Evolutionary conservation across 2,888 invertebrate species (phyloP).

Genomic region (Drosophila kanekoi): DNA sequence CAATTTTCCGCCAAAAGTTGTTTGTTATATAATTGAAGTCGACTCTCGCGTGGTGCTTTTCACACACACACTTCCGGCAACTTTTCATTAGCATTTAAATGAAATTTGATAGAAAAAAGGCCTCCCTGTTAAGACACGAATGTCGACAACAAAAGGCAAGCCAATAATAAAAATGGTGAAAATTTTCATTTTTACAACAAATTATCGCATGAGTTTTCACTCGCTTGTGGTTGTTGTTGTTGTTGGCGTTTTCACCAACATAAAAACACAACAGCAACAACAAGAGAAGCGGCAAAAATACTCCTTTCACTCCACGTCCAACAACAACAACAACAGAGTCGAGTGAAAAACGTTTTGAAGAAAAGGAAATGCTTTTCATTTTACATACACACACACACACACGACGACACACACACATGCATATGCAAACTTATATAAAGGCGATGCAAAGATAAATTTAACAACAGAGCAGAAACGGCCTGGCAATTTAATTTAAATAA

Average conservation of each 20-base stretch:
- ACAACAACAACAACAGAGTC: slow-evolving; percentile 52
- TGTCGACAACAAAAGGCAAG: slow-evolving; percentile 58
- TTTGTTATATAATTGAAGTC: slow-evolving; percentile 67
- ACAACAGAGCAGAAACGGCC: slow-evolving; percentile 43
- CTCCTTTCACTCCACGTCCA: slow-evolving; percentile 70
- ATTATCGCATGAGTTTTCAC: slow-evolving; percentile 82
- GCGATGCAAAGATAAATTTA: slow-evolving; percentile 66
- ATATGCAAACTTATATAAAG: slow-evolving; percentile 11
- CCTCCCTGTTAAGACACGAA: slow-evolving; percentile 31
- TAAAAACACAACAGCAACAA: slow-evolving; percentile 34
- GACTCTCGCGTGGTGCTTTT: slow-evolving; percentile 56
- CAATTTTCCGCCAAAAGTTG: slow-evolving; percentile 48
- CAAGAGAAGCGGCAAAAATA: slow-evolving; percentile 50
- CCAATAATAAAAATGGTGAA: slow-evolving; percentile 77
- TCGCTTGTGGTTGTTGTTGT: slow-evolving; percentile 44
- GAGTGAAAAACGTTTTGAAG: slow-evolving; percentile 72
- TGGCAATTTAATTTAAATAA: slow-evolving; percentile 82
- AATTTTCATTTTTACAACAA: slow-evolving; percentile 80
- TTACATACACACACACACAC: slow-evolving; percentile 43
- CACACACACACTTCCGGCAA: slow-evolving; percentile 68
- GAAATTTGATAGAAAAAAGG: slow-evolving; percentile 67
- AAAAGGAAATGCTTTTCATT: slow-evolving; percentile 79
- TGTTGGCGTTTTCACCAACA: slow-evolving; percentile 70
- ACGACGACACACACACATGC: not conserved
- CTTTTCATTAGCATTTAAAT: slow-evolving; percentile 80